These are phyloP conservation scores for Stegastes partitus DNA, from an alignment of 2,113 vertebrate genomes.

Conservation along the genomic window DNA sequence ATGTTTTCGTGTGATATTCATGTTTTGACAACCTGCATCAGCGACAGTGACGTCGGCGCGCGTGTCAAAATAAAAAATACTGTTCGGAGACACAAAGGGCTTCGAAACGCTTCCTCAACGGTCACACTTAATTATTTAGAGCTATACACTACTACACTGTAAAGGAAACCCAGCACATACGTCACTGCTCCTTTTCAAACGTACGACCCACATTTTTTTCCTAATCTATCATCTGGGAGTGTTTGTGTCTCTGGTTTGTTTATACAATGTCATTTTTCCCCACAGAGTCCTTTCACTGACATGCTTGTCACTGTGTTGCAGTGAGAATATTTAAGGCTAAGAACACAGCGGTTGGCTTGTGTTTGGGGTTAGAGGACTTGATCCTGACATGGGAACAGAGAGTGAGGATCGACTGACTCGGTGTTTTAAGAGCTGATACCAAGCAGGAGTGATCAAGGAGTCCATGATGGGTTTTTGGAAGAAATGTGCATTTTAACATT, in stretches of 20 bases:
- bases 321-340: slow-evolving; percentile 23
- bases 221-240: not conserved
- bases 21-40: not conserved
- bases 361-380: slow-evolving; percentile 21
- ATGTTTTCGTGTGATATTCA: not conserved
- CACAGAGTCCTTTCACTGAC: not conserved
- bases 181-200: not conserved
- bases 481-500: no score
- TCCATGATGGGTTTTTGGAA: no score
- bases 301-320: not conserved
- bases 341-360: slow-evolving; percentile 9
- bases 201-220: not conserved
- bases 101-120: not conserved
- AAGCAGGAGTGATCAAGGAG: no score
- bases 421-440: no score
- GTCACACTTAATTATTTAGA: slow-evolving; percentile 52
- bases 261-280: not conserved
- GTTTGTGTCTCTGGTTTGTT: not conserved
- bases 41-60: not conserved
- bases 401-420: not conserved
- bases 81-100: slow-evolving; percentile 6
- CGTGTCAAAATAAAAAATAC: slow-evolving; percentile 15
- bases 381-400: slow-evolving; percentile 28
- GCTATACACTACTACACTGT: not conserved
- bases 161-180: not conserved